Conservation (phyloP, 92 coral and sea anemone species). For the Chrysogorgia sp. region DNA sequence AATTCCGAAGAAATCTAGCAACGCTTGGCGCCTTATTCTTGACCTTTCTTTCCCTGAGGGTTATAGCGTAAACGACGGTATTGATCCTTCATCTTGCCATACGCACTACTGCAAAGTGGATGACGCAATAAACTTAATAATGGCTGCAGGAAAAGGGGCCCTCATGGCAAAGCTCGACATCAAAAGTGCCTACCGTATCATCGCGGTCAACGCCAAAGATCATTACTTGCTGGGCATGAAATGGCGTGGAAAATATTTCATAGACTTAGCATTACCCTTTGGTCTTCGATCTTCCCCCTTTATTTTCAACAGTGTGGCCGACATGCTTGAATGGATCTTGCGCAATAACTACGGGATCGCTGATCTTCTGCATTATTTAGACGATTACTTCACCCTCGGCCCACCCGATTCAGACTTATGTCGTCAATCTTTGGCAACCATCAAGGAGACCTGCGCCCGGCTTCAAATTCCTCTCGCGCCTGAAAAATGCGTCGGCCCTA, state of each 20-base stretch:
- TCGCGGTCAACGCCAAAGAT: background rate
- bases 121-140: conserved; percentile 1
- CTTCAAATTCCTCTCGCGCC: background rate
- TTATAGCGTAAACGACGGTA: conserved; percentile 19
- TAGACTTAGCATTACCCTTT: conserved; percentile 19
- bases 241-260: conserved; percentile 4
- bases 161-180: conserved; percentile 29
- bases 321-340: conserved; percentile 1
- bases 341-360: background rate
- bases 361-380: conserved; percentile 24
- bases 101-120: background rate
- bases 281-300: conserved; percentile 17
- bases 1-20: background rate
- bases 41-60: conserved; percentile 9
- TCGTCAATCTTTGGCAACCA: background rate
- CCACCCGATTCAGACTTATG: background rate
- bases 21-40: conserved; percentile 20
- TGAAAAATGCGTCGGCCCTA: conserved; percentile 23
- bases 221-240: conserved; percentile 24
- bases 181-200: background rate
- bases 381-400: conserved; percentile 14
- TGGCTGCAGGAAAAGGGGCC: background rate
- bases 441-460: background rate
- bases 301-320: conserved; percentile 16
- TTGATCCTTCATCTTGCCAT: background rate